Percentiles rank a stretch among this genome's conserved stretches.
Conservation (phyloP, 2,888 invertebrate species). For the Cybosia mesomella region DNA sequence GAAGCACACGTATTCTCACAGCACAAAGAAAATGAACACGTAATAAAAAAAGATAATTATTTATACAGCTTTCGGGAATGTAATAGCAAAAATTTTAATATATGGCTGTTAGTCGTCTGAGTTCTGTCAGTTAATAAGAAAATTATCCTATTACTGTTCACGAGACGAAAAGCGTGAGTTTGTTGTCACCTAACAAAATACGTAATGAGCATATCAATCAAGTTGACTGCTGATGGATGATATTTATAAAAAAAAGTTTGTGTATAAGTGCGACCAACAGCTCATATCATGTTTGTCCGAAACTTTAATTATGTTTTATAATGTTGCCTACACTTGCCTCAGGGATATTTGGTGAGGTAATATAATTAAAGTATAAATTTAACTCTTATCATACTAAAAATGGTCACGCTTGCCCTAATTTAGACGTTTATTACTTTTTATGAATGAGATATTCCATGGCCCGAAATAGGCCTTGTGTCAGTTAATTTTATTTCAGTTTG, state of each 20-base stretch:
- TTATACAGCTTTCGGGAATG: not conserved
- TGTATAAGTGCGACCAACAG: not conserved
- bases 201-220: conserved; percentile 4
- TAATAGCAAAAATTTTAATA: not conserved
- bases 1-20: not conserved
- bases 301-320: not conserved
- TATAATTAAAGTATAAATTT: not conserved
- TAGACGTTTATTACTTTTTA: not conserved
- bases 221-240: not conserved
- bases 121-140: not conserved
- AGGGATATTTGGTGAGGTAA: not conserved
- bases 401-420: not conserved
- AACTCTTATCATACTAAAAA: not conserved
- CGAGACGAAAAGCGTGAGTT: not conserved
- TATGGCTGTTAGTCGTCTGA: not conserved
- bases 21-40: not conserved
- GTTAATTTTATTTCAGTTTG: not conserved
- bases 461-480: not conserved
- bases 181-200: conserved; percentile 2
- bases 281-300: not conserved
- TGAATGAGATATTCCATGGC: not conserved
- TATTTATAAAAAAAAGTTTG: conserved; percentile 1
- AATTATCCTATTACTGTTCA: not conserved
- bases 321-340: not conserved
- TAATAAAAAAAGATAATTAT: not conserved